Base-by-base conservation (phyloP, 2,113 vertebrate genomes). In the Astatotilapia flaviijosephi region DNA sequence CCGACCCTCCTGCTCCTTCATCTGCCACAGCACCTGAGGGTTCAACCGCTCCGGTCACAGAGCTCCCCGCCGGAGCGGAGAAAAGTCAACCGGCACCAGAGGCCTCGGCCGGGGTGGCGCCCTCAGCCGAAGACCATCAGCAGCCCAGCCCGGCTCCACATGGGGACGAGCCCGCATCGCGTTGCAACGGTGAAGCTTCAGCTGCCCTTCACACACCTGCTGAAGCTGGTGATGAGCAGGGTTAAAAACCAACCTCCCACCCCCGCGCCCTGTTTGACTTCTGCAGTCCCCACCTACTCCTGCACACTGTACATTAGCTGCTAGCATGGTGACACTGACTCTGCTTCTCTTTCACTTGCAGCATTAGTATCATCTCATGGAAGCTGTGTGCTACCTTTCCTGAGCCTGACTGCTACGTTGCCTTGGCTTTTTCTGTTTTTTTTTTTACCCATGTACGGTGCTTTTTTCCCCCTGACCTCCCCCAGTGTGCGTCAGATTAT, bases 271-370 rank as follows among this genome's bases (percentile, higher is more conserved):
- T 21, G 45, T 83, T 56, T 86, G 89, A 91, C 90, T 82, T 82
- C 86, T 65, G 86, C 83, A 82, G 82, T 73, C 83, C 83, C 86
- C 54, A 68, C 83, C 80, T 6, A 87, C 89, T 91, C 92, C 92
- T 91, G 86, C 97, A 96, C 96, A 94, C 92, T 96, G 95, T 96
- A 96, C 95, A 97, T 97, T 97, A 97, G 95, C 96, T 94, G 96
- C 96, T 96, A 96, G 97, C 97, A 97, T 98, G 97, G 97, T 96
- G 95, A 96, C 96, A 94, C 96, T 93, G 94, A 95, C 92, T 95
- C 93, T 91, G 95, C 95, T 94, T 93, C 84, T 94, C 86, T 93
- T 82, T 91, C 87, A 91, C 89, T 93, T 80, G 91, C 94, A 95
- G 92, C 91, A 86, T 95, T 93, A 88, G 89, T 73, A 86, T 89